These are phyloP conservation scores for Thalassarche chlororhynchos DNA, from an alignment of 2,113 vertebrate species.

Conservation along the genomic window DNA sequence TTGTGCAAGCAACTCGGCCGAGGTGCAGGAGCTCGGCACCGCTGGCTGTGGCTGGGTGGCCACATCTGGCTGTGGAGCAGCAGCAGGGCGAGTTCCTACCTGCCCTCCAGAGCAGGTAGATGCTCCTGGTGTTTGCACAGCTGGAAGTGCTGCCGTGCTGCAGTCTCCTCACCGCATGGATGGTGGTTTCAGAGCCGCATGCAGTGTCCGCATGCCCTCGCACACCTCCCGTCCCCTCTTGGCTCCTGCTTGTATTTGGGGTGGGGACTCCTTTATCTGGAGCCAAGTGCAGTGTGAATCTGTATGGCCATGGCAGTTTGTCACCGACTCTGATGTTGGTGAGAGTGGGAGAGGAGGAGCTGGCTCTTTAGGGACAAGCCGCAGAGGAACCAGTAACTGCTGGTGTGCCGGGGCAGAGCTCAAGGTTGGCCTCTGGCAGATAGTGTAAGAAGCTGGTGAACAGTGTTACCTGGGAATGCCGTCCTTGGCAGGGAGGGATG, in stretches of 20 bases:
- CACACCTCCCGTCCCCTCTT: neutral
- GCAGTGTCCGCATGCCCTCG: rapidly evolving
- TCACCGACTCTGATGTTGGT: neutral
- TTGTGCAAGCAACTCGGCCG: neutral
- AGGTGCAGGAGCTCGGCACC: neutral
- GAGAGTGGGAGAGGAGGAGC: neutral
- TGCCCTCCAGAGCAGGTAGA: neutral
- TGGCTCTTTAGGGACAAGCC: neutral
- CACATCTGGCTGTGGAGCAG: neutral
- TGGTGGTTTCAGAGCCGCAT: neutral
- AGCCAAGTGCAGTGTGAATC: neutral
- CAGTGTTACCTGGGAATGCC: neutral
- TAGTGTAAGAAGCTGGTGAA: neutral
- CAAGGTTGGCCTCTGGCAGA: neutral
- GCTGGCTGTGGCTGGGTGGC: neutral
- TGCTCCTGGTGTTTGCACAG: neutral
- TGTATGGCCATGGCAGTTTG: rapidly evolving
- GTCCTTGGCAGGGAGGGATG: neutral
- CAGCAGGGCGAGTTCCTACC: neutral
- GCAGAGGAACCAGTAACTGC: neutral
- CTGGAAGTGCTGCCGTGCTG: neutral
- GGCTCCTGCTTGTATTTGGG: neutral
- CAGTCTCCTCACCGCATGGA: rapidly evolving
- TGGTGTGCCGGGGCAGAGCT: neutral
- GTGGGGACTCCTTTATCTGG: neutral